Conservation (phyloP, 2,888 invertebrate species). For the Hyppa rectilinea region DNA sequence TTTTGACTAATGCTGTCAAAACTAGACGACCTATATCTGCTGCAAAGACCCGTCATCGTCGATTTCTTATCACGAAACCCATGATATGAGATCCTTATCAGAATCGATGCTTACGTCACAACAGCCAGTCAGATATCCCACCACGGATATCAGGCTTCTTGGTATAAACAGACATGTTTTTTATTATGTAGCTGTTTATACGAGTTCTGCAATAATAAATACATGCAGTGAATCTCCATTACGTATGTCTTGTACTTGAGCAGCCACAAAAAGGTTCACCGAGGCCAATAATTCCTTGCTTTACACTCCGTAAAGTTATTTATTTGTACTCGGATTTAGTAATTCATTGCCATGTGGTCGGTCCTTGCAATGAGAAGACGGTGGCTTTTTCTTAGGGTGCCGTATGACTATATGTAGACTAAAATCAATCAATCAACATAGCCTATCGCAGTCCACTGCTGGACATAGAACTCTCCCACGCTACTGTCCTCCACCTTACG, state of each 20-base stretch:
- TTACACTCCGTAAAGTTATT: slow-evolving; percentile 33
- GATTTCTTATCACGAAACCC: slow-evolving; percentile 33
- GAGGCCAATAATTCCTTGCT: slow-evolving; percentile 52
- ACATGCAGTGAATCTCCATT: slow-evolving; percentile 64
- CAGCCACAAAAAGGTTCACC: slow-evolving; percentile 62
- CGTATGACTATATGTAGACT: neutral
- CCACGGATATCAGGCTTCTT: slow-evolving; percentile 4
- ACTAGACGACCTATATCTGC: slow-evolving; percentile 38
- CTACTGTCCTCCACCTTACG: neutral
- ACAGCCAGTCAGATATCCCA: slow-evolving; percentile 4
- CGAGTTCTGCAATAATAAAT: slow-evolving; percentile 51
- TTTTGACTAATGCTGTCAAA: neutral
- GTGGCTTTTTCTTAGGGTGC: neutral
- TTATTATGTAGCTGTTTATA: slow-evolving; percentile 33
- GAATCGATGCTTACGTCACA: slow-evolving; percentile 37
- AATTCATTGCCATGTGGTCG: slow-evolving; percentile 39
- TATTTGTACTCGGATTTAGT: slow-evolving; percentile 33
- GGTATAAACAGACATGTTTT: slow-evolving; percentile 40
- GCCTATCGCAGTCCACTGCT: neutral
- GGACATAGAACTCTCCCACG: neutral
- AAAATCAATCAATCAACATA: neutral
- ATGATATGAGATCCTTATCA: slow-evolving; percentile 45
- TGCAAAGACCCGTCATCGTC: slow-evolving; percentile 40
- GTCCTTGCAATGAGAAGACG: neutral
- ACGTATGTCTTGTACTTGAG: slow-evolving; percentile 56